These are phyloP conservation scores for Eurois occulta DNA, from an alignment of 2,888 invertebrate genomes.

Conservation along the genomic window DNA sequence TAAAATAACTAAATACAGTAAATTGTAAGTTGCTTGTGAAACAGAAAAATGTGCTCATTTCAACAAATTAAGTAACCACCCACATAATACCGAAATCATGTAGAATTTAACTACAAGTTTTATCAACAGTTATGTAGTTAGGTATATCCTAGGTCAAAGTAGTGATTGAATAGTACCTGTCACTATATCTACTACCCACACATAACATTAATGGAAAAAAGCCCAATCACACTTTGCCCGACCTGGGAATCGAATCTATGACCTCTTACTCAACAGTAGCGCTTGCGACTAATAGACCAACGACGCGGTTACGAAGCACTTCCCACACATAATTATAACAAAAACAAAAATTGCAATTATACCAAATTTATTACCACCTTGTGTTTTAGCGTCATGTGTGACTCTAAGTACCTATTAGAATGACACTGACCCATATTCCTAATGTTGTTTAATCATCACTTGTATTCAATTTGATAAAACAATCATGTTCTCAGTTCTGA, in stretches of 20 bases:
- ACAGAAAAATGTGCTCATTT: not conserved
- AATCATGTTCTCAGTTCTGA: slow-evolving; percentile 29
- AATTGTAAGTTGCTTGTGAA: not conserved
- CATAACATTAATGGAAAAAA: not conserved
- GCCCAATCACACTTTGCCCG: not conserved
- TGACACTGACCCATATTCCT: slow-evolving; percentile 58
- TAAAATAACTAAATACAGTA: too few species aligned
- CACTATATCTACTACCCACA: not conserved
- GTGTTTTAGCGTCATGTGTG: not conserved
- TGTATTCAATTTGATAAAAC: slow-evolving; percentile 46
- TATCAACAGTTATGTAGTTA: not conserved
- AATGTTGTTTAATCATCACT: slow-evolving; percentile 42
- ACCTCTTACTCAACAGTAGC: not conserved
- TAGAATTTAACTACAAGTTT: not conserved
- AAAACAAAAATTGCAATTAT: slow-evolving; percentile 26
- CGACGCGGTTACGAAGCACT: not conserved
- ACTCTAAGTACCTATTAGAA: slow-evolving; percentile 28
- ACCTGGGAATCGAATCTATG: not conserved
- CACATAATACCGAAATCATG: not conserved
- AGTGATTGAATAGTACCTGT: not conserved
- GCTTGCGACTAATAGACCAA: not conserved
- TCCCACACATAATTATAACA: not conserved
- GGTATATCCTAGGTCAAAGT: not conserved
- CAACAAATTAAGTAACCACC: not conserved
- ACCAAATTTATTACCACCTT: slow-evolving; percentile 14